Conservation (phyloP, 2,113 vertebrate genomes). For the Anser brachyrhynchus region DNA sequence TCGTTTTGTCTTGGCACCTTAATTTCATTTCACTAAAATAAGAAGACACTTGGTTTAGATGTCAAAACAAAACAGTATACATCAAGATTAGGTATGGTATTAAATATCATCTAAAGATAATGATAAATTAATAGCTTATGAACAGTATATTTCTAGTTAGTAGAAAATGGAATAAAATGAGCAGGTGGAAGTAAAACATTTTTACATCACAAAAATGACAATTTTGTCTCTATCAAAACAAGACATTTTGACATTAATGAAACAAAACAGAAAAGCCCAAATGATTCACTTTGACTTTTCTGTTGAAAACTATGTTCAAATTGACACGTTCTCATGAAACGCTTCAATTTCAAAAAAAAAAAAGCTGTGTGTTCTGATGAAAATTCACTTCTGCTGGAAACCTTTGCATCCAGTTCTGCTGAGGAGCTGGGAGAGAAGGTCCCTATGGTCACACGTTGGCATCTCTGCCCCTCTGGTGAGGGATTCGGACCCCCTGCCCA, state of each 20-base stretch:
- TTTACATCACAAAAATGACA: neutral
- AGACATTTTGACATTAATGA: constrained; percentile 14
- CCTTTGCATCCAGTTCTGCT: neutral
- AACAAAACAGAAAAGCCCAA: constrained; percentile 12
- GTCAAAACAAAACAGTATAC: neutral
- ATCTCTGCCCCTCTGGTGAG: neutral
- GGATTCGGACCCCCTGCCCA: neutral
- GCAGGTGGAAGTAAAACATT: neutral
- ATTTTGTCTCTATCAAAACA: constrained; percentile 12
- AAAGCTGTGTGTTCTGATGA: neutral
- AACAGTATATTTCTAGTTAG: neutral
- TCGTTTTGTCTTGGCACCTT: neutral
- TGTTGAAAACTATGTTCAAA: constrained; percentile 1
- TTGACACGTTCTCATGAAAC: neutral
- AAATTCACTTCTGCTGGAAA: neutral
- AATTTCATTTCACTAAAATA: constrained; percentile 14
- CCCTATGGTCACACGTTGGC: neutral
- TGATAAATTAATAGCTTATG: neutral
- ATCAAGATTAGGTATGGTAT: neutral
- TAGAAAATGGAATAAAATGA: neutral
- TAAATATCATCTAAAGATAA: neutral
- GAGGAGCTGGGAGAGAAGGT: neutral
- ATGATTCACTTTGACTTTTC: constrained; percentile 9
- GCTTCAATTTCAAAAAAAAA: neutral
- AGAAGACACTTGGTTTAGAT: constrained; percentile 21